Conservation (phyloP, 1,140 invertebrate genomes). For the Sarcophaga bullata region DNA sequence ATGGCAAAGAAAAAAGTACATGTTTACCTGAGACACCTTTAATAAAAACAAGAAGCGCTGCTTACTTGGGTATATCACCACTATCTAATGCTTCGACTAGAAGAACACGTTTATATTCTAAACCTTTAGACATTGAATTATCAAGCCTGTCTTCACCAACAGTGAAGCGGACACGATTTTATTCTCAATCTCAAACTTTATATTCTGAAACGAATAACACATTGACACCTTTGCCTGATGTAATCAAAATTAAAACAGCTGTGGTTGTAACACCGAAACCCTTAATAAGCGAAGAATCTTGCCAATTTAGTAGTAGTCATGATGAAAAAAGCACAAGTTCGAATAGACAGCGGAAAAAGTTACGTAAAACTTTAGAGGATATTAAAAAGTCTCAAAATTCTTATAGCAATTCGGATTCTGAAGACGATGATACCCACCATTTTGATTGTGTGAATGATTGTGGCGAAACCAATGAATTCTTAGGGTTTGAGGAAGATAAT, state of each 20-base stretch:
- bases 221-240: neutral
- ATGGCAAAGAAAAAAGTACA: neutral
- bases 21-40: neutral
- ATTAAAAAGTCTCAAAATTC: slow-evolving; percentile 24
- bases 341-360: slow-evolving; percentile 2
- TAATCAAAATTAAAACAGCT: too few species aligned
- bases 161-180: neutral
- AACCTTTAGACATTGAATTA: neutral
- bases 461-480: slow-evolving; percentile 23
- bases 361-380: slow-evolving; percentile 38
- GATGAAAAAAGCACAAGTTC: neutral
- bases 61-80: neutral
- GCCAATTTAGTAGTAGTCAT: slow-evolving; percentile 1
- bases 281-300: neutral
- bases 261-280: neutral
- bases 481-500: slow-evolving; percentile 25
- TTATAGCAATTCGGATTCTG: neutral
- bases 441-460: neutral
- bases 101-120: neutral
- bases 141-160: neutral
- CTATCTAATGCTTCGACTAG: neutral
- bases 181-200: neutral
- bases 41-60: neutral
- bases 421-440: neutral
- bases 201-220: neutral